phyloP scores from a whole-genome alignment of 1,140 invertebrate genomes.

The Bombus fervidus region DNA sequence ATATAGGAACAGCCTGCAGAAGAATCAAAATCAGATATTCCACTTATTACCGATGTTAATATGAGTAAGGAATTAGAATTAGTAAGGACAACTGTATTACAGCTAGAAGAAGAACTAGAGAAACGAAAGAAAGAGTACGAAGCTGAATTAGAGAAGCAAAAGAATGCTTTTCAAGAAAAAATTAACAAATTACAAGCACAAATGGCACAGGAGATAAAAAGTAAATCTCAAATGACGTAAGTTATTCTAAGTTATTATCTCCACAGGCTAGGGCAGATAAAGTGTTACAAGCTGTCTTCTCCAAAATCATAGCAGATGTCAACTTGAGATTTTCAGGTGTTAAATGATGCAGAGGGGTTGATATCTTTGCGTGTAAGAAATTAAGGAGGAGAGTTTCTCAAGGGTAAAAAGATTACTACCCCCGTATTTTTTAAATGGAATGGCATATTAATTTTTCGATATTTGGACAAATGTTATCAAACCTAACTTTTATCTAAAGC shows the following conservation, averaged over 20 bases:
- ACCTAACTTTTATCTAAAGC: too few relatives aligned
- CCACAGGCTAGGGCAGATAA: too few relatives aligned
- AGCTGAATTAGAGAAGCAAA: slow-evolving; percentile 75
- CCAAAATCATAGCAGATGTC: too few relatives aligned
- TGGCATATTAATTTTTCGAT: too few relatives aligned
- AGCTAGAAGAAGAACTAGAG: slow-evolving; percentile 76
- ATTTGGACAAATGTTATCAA: too few relatives aligned
- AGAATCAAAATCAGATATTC: slow-evolving; percentile 63
- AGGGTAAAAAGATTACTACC: too few relatives aligned
- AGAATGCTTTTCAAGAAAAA: slow-evolving; percentile 72
- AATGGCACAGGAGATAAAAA: slow-evolving; percentile 77
- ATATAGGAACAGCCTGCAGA: slow-evolving; percentile 57
- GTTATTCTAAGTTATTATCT: slow-evolving; percentile 41
- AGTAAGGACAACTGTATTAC: slow-evolving; percentile 73
- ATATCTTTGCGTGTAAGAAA: too few relatives aligned
- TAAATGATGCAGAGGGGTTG: too few relatives aligned
- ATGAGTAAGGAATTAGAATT: slow-evolving; percentile 78
- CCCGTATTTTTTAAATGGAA: too few relatives aligned
- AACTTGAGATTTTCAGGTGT: too few relatives aligned
- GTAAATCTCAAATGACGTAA: slow-evolving; percentile 79
- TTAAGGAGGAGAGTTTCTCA: too few relatives aligned
- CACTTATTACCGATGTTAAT: slow-evolving; percentile 70
- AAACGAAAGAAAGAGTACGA: slow-evolving; percentile 73
- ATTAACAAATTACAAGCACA: slow-evolving; percentile 77
- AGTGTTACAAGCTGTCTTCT: too few relatives aligned